Conservation (phyloP, 2,113 vertebrate species). For the Odocoileus hemionus region DNA sequence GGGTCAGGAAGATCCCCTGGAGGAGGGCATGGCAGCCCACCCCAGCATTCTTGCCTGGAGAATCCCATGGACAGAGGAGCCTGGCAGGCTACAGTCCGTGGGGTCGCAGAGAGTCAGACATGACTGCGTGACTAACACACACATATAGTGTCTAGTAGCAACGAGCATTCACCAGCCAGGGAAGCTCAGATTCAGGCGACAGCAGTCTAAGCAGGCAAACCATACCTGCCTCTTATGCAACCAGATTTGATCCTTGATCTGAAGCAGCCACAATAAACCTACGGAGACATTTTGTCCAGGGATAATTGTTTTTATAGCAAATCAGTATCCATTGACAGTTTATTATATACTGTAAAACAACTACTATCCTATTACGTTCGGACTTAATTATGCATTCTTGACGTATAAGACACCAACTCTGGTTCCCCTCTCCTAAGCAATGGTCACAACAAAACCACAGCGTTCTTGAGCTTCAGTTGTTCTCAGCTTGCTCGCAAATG, state of each 20-base stretch:
- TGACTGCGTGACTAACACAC: neutral
- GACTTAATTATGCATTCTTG: slow-evolving; percentile 36
- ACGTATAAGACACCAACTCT: slow-evolving; percentile 1
- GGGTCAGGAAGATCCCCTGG: neutral
- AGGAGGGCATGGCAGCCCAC: neutral
- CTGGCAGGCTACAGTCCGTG: neutral
- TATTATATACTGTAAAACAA: slow-evolving; percentile 71
- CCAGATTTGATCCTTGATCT: slow-evolving; percentile 68
- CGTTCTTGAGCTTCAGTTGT: neutral
- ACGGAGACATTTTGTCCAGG: slow-evolving; percentile 34
- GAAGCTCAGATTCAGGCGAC: neutral
- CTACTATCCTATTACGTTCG: slow-evolving; percentile 36
- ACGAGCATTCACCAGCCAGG: neutral
- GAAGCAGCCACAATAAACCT: slow-evolving; percentile 66
- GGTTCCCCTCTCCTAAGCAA: slow-evolving; percentile 33
- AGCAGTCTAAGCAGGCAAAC: neutral
- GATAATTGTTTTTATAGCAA: slow-evolving; percentile 55
- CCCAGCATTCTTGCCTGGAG: neutral
- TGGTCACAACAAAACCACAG: slow-evolving; percentile 3
- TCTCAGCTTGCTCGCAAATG: neutral
- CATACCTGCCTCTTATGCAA: slow-evolving; percentile 27
- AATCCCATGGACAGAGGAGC: neutral
- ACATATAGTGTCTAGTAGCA: neutral
- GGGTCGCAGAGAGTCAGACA: neutral
- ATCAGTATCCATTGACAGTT: slow-evolving; percentile 60